Conservation (phyloP, 2,797 vertebrate species). For the Lophius americanus region DNA sequence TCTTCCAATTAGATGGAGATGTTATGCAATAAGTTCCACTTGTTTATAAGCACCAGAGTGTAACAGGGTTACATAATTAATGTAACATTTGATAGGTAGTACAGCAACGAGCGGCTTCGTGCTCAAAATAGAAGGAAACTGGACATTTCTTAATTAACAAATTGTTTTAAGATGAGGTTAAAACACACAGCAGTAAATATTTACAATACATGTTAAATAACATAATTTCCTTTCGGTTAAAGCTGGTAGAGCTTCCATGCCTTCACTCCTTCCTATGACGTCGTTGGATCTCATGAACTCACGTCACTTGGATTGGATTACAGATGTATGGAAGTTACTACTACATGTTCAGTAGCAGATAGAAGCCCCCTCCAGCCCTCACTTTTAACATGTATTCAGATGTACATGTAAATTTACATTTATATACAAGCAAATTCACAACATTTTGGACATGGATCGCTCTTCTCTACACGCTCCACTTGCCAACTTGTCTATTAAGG, state of each 20-base stretch:
- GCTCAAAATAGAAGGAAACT: neutral
- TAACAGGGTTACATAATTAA: too few species aligned
- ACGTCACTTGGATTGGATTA: neutral
- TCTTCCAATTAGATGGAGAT: too few species aligned
- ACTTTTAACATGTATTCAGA: neutral
- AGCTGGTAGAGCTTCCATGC: neutral
- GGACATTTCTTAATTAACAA: conserved; percentile 34
- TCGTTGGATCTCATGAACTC: neutral
- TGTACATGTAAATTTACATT: conserved; percentile 6
- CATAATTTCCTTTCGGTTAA: conserved; percentile 11
- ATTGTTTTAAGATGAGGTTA: conserved; percentile 22
- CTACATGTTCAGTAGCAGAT: neutral
- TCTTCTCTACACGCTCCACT: neutral
- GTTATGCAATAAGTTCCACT: too few species aligned
- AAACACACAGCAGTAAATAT: conserved; percentile 49
- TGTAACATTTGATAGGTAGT: neutral
- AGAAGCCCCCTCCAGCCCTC: neutral
- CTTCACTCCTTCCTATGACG: conserved; percentile 3
- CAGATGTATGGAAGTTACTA: neutral
- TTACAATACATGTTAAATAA: conserved; percentile 54
- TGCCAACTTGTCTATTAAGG: conserved; percentile 11
- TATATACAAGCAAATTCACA: conserved; percentile 8
- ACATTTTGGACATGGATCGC: conserved; percentile 15
- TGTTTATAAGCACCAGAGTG: too few species aligned
- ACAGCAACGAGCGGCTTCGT: neutral